Evolutionary conservation across 1,140 invertebrate species (phyloP).

Genomic region (Bradynema listronoti): DNA sequence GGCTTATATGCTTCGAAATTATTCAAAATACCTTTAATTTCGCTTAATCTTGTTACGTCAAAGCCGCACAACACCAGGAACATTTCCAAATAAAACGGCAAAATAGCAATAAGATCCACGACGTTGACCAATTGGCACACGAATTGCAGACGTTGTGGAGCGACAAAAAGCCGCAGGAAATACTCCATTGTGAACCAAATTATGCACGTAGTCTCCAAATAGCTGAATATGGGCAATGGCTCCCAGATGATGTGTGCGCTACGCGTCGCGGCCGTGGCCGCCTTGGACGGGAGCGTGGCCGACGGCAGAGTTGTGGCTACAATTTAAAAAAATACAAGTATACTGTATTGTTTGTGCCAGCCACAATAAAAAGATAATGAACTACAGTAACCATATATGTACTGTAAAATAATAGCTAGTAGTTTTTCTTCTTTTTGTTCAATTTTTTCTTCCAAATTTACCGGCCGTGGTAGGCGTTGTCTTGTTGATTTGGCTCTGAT

Average conservation of each 20-base stretch:
- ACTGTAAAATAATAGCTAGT: too few species aligned
- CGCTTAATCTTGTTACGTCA: constrained; percentile 41
- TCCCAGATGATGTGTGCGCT: constrained; percentile 31
- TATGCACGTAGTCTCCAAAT: constrained; percentile 57
- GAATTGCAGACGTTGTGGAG: constrained; percentile 50
- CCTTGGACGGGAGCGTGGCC: too few species aligned
- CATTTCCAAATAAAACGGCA: constrained; percentile 57
- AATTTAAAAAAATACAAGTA: too few species aligned
- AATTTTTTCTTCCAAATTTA: too few species aligned
- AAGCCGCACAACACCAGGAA: constrained; percentile 46
- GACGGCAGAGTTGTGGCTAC: too few species aligned
- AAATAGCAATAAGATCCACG: constrained; percentile 58
- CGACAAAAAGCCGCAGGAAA: constrained; percentile 45
- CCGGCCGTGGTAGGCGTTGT: too few species aligned
- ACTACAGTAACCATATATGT: too few species aligned
- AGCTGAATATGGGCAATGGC: constrained; percentile 40
- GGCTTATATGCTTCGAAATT: not conserved
- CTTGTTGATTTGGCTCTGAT: too few species aligned
- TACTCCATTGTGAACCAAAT: constrained; percentile 59
- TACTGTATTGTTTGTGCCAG: too few species aligned
- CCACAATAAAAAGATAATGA: too few species aligned
- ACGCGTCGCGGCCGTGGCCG: too few species aligned
- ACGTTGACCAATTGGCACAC: constrained; percentile 53
- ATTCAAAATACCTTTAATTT: constrained; percentile 43
- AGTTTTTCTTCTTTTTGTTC: too few species aligned